phyloP scores from a whole-genome alignment of 1,140 invertebrate species.

The Leptopilina boulardi region DNA sequence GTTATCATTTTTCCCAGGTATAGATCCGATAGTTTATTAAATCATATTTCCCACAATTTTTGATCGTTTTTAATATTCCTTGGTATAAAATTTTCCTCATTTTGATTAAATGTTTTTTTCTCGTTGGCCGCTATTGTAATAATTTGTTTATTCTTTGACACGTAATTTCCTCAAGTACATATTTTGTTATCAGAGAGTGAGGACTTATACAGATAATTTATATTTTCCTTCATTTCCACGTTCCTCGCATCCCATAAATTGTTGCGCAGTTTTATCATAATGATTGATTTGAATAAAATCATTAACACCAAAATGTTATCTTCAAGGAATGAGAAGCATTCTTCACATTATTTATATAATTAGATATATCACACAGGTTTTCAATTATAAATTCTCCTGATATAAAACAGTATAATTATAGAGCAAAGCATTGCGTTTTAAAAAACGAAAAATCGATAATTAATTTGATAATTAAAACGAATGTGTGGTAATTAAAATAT shows the following conservation, averaged over 20 bases:
- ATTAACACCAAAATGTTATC: neutral
- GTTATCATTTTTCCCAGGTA: neutral
- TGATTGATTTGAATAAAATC: constrained; percentile 7
- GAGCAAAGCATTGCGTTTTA: neutral
- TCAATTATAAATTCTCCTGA: neutral
- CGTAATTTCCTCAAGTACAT: neutral
- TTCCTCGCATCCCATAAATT: neutral
- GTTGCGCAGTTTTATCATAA: neutral
- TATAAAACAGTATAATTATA: neutral
- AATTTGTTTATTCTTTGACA: neutral
- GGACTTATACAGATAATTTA: neutral
- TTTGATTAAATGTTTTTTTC: no score
- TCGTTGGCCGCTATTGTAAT: no score
- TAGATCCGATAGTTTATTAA: neutral
- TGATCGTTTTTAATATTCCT: no score
- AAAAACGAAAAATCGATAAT: neutral
- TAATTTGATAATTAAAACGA: constrained; percentile 14
- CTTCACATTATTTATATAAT: neutral
- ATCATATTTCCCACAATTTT: no score
- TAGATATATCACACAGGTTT: neutral
- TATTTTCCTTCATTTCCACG: neutral
- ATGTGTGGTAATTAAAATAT: neutral
- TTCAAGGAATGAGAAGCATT: neutral
- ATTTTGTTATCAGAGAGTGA: neutral
- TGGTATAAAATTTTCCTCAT: no score